Base-by-base conservation (phyloP, 2,113 vertebrate genomes). In the Geothlypis trichas region DNA sequence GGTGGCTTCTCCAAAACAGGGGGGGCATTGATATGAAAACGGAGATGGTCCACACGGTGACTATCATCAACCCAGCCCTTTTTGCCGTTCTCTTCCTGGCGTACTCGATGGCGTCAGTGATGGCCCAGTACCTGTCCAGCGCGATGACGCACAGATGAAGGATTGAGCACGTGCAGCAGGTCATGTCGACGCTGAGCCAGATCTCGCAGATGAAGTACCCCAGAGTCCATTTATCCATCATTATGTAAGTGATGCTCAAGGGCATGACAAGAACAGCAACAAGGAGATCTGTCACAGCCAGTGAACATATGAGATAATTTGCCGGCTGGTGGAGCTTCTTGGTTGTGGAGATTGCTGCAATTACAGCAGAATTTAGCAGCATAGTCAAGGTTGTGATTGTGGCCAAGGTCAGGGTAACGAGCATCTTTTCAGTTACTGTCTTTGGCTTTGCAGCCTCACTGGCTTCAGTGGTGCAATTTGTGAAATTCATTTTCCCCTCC, bases 111-210 rank as follows among this genome's bases (percentile, higher is more conserved):
- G 99, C 99, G 0, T 99, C 98, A 13, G 99, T 99, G 96, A 99
- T 99, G 69, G 99, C 99, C 99, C 99, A 99, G 96, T 99, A 99
- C 79, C 99, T 98, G 95, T 99, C 99, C 85, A 99, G 96, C 1
- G 99, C 99, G 63, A 99, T 99, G 69, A 98, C 98, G 8, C 99
- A 99, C 82, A 99, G 98, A 33, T 99, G 99, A 85, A 99, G 98
- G 92, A 99, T 99, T 19, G 99, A 99, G 75, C 99, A 99, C 1
- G 99, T 99, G 96, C 99, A 99, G 87, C 98, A 99, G 67, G 99
- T 99, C 98, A 99, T 99, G 94, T 99, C 99, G 2, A 99, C 89
- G 15, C 99, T 99, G 10, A 99, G 97, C 99, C 99, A 99, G 58
- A 98, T 97, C 95, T 99, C 98, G 9, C 99, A 99, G 87, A 98